These are phyloP conservation scores for Menidia beryllina DNA, from an alignment of 2,113 vertebrate genomes.

Conservation along the genomic window DNA sequence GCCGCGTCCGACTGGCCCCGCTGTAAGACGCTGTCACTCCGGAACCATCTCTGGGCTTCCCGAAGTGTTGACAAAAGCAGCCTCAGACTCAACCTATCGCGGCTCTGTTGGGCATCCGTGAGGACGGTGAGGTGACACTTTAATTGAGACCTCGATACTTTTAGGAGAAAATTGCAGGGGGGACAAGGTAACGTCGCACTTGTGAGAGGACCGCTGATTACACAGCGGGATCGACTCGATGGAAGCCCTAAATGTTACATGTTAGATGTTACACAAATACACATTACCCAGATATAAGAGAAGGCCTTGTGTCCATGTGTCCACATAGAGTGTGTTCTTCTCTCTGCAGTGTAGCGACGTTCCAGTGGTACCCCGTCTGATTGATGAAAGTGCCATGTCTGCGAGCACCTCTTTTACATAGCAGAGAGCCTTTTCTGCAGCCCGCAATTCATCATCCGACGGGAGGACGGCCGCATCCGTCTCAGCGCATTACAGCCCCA, in stretches of 20 bases:
- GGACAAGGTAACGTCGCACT: constrained; percentile 15
- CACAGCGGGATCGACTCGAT: constrained; percentile 21
- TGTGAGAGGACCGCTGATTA: constrained; percentile 37
- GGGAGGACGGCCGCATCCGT: constrained; percentile 72
- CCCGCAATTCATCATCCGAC: constrained; percentile 75
- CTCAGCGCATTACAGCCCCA: constrained; percentile 70
- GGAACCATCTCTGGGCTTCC: constrained; percentile 18
- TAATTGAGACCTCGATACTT: constrained; percentile 60
- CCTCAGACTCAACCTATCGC: constrained; percentile 9
- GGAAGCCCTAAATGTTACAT: constrained; percentile 17
- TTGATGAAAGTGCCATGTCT: constrained; percentile 78
- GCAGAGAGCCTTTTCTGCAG: constrained; percentile 65
- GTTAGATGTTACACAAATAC: constrained; percentile 18
- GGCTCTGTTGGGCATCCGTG: constrained; percentile 22
- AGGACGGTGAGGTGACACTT: constrained; percentile 41
- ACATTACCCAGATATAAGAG: constrained; percentile 17
- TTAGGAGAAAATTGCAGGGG: constrained; percentile 19
- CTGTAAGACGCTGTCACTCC: constrained; percentile 3
- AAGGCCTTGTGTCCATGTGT: constrained; percentile 6
- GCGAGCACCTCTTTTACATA: constrained; percentile 79
- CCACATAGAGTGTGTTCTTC: constrained; percentile 40
- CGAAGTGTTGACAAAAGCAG: constrained; percentile 37
- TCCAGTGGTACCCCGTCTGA: constrained; percentile 68
- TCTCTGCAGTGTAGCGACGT: constrained; percentile 73
- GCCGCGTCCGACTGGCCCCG: neutral